These are phyloP conservation scores for Drosophila kanapiae DNA, from an alignment of 1,140 invertebrate species.

Conservation along the genomic window DNA sequence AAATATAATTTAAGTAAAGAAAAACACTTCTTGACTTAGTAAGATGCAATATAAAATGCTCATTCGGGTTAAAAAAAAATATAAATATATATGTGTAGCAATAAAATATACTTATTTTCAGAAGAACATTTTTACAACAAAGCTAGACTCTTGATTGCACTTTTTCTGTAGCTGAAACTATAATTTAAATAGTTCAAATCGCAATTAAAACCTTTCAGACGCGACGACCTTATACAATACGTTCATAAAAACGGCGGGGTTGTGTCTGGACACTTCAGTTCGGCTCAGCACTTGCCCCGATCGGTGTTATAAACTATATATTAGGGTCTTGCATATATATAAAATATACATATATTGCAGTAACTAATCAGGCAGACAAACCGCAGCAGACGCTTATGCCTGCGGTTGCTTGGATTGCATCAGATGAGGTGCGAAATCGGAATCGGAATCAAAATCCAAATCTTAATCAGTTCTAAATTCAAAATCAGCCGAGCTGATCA, in stretches of 20 bases:
- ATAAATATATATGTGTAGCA: background rate
- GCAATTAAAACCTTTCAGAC: constrained; percentile 13
- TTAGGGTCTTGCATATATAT: background rate
- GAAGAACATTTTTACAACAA: background rate
- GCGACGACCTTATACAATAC: constrained; percentile 56
- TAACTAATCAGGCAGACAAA: constrained; percentile 56
- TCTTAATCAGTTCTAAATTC: constrained; percentile 23
- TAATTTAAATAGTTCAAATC: background rate
- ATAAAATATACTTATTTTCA: background rate
- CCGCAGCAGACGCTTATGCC: constrained; percentile 58
- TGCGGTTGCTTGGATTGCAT: constrained; percentile 63
- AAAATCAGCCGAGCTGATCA: constrained; percentile 41
- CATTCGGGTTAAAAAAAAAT: background rate
- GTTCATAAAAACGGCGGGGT: constrained; percentile 37
- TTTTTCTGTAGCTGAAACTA: background rate
- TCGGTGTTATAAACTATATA: constrained; percentile 18
- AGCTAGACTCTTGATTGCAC: too few relatives aligned
- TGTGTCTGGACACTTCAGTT: constrained; percentile 44
- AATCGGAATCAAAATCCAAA: constrained; percentile 27
- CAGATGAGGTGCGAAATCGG: constrained; percentile 48
- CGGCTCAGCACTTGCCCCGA: constrained; percentile 7
- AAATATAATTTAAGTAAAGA: background rate
- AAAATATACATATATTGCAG: constrained; percentile 8
- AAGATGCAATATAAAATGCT: too few relatives aligned
- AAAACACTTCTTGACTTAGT: background rate